Conservation (phyloP, 2,888 invertebrate species). For the Phortica magna region DNA sequence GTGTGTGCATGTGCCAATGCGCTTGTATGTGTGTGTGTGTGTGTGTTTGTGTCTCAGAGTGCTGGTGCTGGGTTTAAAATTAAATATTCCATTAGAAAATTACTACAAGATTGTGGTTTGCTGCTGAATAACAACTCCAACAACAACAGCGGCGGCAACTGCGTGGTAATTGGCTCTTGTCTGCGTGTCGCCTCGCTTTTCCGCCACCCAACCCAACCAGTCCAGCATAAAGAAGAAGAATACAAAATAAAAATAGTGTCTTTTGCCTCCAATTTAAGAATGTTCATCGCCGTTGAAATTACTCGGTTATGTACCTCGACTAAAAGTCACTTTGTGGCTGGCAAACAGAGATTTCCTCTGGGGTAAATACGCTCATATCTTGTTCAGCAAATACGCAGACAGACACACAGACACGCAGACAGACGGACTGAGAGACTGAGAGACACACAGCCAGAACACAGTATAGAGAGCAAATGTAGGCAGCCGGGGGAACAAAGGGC, state of each 20-base stretch:
- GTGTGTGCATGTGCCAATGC: conserved; percentile 39
- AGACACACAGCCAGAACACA: conserved; percentile 3
- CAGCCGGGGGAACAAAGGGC: background rate
- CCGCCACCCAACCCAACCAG: background rate
- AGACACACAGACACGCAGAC: conserved; percentile 1
- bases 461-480: background rate
- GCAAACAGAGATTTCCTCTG: conserved; percentile 34
- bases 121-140: conserved; percentile 20
- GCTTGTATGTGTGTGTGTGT: conserved; percentile 19
- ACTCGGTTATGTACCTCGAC: conserved; percentile 29
- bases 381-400: conserved; percentile 18
- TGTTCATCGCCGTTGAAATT: conserved; percentile 21
- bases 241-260: conserved; percentile 1
- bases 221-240: conserved; percentile 26
- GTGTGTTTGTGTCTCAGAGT: conserved; percentile 48
- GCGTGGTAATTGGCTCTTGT: conserved; percentile 43
- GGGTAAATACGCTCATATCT: conserved; percentile 30
- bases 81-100: conserved; percentile 76
- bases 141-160: conserved; percentile 43
- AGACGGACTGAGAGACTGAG: conserved; percentile 8
- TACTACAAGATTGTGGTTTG: conserved; percentile 73
- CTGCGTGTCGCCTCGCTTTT: conserved; percentile 29
- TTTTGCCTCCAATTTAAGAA: conserved; percentile 26
- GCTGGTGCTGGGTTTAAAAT: conserved; percentile 63
- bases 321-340: conserved; percentile 34